These are phyloP conservation scores for Sebastes umbrosus DNA, from an alignment of 2,797 vertebrate genomes.

Conservation along the genomic window DNA sequence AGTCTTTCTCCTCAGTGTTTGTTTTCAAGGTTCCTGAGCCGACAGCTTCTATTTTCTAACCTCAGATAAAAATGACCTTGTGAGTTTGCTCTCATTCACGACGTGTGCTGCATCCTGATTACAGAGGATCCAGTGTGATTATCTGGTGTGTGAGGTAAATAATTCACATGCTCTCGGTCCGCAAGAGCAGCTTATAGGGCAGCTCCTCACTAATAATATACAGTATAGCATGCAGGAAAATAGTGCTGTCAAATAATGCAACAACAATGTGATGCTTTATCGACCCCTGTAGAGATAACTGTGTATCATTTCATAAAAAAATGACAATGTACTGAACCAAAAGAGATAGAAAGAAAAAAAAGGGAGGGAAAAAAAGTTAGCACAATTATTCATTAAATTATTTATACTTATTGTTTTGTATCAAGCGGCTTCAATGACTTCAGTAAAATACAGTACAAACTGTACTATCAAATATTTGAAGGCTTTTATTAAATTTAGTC, in stretches of 20 bases:
- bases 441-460: background rate
- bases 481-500: background rate
- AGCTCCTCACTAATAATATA: background rate
- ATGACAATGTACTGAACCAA: background rate
- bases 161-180: slow-evolving; percentile 41
- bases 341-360: background rate
- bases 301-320: too few species aligned
- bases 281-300: background rate
- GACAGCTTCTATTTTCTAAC: slow-evolving; percentile 15
- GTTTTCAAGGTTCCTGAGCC: slow-evolving; percentile 13
- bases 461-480: background rate
- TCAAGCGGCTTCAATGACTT: background rate
- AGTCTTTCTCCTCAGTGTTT: background rate
- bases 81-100: slow-evolving; percentile 10
- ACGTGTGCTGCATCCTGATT: slow-evolving; percentile 41
- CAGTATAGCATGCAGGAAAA: background rate
- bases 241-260: background rate
- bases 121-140: slow-evolving; percentile 19
- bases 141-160: slow-evolving; percentile 51
- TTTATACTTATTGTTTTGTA: background rate
- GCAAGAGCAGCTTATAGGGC: background rate
- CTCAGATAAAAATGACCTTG: slow-evolving; percentile 49
- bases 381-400: background rate
- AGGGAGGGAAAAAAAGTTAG: background rate
- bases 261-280: background rate